Evolutionary conservation across 2,888 invertebrate genomes (phyloP), one percentile per base, ranked within the genome.

Genomic region (Beris chalybata): DNA sequence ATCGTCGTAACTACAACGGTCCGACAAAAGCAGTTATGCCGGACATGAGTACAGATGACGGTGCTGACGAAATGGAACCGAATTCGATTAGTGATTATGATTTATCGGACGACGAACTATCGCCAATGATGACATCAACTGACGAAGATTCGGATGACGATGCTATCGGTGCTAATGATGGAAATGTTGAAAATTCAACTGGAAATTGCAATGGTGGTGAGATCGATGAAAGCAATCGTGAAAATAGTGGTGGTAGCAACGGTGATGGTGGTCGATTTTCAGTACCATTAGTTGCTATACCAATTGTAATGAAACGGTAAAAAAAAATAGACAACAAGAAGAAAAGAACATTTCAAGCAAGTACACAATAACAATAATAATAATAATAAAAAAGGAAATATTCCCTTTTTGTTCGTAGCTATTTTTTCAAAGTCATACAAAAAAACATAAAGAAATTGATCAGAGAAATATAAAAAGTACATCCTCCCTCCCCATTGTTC

Each of bases 31-130:
- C 38, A 13, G 13, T 38, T 38, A 64, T 64, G 64, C 61, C 61
- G 15, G 31, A 50, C n/a, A 38, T 61, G 5, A 47, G 30, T 44
- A 22, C 52, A 7, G 55, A 65, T 11, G 64, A 65, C 9, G 48
- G 32, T 9, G 65, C 57, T 29, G 57, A 57, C 44, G 67, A 69
- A 31, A 61, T 66, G 43, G 67, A 67, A 64, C 67, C 67, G 32
- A 67, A 59, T 59, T 67, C 69, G 9, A 69, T 69, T 43, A 69
- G 69, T 59, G 69, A 69, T 52, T 69, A 67, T 53, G 69, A 69
- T 53, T 50, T 66, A 53, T 67, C 67, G 4, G 66, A 67, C 48
- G 69, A 69, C 55, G 69, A 69, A 61, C 45, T 66, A 22, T 67
- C 69, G 45, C 69, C 69, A 15, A 64, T 69, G 13, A 69, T 69